These are phyloP conservation scores for Bimastos eiseni DNA, from an alignment of 2,888 invertebrate species.

Conservation along the genomic window DNA sequence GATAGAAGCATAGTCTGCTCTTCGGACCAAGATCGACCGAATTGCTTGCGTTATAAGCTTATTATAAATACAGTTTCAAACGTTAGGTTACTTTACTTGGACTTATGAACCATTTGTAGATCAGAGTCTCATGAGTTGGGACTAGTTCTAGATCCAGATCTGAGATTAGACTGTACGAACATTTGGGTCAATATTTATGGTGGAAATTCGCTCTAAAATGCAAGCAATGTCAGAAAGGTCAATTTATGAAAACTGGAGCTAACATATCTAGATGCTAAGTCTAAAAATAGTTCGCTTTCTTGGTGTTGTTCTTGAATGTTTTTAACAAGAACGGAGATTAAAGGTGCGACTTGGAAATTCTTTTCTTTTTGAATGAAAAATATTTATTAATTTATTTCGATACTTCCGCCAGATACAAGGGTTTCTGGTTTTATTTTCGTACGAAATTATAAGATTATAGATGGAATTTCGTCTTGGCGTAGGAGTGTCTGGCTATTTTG, in stretches of 20 bases:
- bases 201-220: not conserved
- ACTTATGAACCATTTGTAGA: not conserved
- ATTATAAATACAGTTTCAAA: not conserved
- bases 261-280: not conserved
- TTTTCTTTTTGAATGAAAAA: not conserved
- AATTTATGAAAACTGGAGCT: not conserved
- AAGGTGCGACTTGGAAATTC: not conserved
- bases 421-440: not conserved
- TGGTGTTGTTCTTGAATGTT: slow-evolving; percentile 13
- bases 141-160: no score
- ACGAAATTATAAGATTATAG: no score
- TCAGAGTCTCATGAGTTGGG: no score
- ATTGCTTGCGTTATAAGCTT: no score
- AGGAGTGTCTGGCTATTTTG: not conserved
- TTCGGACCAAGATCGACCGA: not conserved
- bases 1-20: not conserved
- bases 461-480: not conserved
- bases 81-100: not conserved
- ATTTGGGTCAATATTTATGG: not conserved
- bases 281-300: not conserved
- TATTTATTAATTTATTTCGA: not conserved
- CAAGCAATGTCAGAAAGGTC: not conserved
- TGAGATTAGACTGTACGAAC: no score
- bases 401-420: not conserved
- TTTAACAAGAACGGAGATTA: not conserved